A percentile compares a stretch with the other conserved stretches of the same genome.
Conservation (phyloP, 2,113 vertebrate species). For the Naja naja region DNA sequence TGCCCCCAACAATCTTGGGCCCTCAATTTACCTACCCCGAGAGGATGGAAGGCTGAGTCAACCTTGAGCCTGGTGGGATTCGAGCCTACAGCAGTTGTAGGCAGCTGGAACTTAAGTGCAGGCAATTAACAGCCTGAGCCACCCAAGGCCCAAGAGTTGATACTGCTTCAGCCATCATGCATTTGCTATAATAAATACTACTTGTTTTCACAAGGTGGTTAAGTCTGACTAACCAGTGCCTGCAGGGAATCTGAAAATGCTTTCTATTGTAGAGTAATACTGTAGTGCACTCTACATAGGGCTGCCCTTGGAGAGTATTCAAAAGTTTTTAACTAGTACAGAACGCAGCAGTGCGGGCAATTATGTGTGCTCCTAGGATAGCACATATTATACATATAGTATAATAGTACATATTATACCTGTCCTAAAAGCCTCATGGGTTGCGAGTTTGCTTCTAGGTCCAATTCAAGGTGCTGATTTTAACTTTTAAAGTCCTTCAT, state of each 20-base stretch:
- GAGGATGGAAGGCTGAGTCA: too few relatives aligned
- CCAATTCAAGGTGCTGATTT: background rate
- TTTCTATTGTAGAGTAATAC: background rate
- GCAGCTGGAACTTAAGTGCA: too few relatives aligned
- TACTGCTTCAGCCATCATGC: background rate
- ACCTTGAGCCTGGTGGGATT: too few relatives aligned
- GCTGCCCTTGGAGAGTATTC: background rate
- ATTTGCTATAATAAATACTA: background rate
- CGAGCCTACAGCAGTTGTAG: too few relatives aligned
- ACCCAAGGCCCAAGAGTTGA: too few relatives aligned
- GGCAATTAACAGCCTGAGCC: too few relatives aligned
- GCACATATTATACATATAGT: background rate
- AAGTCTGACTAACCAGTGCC: background rate
- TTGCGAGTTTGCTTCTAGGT: background rate
- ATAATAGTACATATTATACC: background rate
- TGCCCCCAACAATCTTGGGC: too few relatives aligned
- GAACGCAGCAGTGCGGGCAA: background rate
- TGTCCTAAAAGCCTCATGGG: background rate
- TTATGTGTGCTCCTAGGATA: background rate
- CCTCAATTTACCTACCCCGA: too few relatives aligned
- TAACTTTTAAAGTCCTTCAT: background rate
- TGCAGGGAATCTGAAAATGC: background rate
- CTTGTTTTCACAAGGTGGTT: background rate
- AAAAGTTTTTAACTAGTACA: background rate
- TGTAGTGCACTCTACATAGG: background rate